Base-by-base conservation (phyloP, 1,140 invertebrate species). In the Diorhabda sublineata region DNA sequence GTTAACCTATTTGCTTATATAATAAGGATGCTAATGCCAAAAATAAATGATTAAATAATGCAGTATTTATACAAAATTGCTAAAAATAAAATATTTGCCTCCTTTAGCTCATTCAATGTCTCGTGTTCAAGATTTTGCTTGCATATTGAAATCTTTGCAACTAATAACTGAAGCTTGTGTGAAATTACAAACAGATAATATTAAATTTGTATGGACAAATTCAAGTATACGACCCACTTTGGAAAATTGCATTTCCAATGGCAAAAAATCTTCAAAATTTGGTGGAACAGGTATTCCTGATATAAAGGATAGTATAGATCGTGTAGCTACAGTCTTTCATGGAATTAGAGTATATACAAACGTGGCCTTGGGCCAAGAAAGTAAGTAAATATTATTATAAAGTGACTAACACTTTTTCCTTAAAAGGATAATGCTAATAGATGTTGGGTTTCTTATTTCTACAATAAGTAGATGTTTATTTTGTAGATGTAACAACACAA, bases 121-220 rank as follows among this genome's bases (percentile, higher is more conserved):
- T 60, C 81, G 83, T 71, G 77, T 82, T 75, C 84, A 85, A 75
- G 89, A 91, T 78, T 67, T 88, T 56, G 77, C 85, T 66, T 85
- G 85, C 52, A 78, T 91, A 69, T 77, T 90, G 70, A 84, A 84
- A 73, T 89, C 89, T 42, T 73, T 89, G 66, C 84, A 86, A 74
- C 80, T 85, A 58, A 86, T 91, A 66, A 77, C 83, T 61, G 84
- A 87, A 73, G 85, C 87, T 60, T 83, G 84, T 58, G 74, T 83
- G 47, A 86, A 86, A 77, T 76, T 87, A 61, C 87, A 90, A 74
- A 81, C 85, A 73, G 79, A 83, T 67, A 79, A 82, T 74, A 78
- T 84, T 76, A 84, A 82, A 78, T 76, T 84, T 73, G 79, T 88
- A 70, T 88, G 88, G 86, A 81, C 82, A 78, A 89, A 88, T 74